A percentile compares a stretch with the other conserved stretches of the same genome.
Conservation (phyloP, 2,113 vertebrate species). For the Actenoides lindsayi region DNA sequence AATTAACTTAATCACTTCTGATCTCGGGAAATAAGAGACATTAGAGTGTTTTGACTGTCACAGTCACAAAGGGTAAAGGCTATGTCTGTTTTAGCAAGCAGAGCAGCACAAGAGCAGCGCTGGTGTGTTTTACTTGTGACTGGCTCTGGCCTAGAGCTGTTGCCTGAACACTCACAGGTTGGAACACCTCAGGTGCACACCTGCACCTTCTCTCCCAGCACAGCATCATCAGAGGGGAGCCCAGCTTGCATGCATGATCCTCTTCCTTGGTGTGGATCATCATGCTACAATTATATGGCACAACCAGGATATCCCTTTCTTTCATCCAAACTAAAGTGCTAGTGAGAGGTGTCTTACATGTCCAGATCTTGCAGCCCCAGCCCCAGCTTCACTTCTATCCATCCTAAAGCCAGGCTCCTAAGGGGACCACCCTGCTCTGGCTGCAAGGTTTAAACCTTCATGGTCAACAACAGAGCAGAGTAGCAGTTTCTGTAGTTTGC, state of each 20-base stretch:
- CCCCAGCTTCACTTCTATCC: background rate
- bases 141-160: background rate
- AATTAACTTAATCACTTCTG: background rate
- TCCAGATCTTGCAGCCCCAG: background rate
- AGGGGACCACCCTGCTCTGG: background rate
- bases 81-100: background rate
- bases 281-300: background rate
- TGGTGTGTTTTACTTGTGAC: background rate
- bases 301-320: background rate
- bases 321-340: background rate
- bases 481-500: background rate
- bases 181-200: background rate
- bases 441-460: background rate
- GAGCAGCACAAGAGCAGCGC: background rate
- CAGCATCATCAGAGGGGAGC: fast-evolving
- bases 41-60: background rate
- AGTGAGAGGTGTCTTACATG: background rate
- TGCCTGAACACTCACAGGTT: background rate
- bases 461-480: background rate
- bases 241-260: background rate
- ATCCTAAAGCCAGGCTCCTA: background rate
- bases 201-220: background rate
- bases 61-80: background rate
- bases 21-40: background rate
- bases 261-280: background rate